These are phyloP conservation scores for Falco columbarius DNA, from an alignment of 2,797 vertebrate species.

Conservation along the genomic window DNA sequence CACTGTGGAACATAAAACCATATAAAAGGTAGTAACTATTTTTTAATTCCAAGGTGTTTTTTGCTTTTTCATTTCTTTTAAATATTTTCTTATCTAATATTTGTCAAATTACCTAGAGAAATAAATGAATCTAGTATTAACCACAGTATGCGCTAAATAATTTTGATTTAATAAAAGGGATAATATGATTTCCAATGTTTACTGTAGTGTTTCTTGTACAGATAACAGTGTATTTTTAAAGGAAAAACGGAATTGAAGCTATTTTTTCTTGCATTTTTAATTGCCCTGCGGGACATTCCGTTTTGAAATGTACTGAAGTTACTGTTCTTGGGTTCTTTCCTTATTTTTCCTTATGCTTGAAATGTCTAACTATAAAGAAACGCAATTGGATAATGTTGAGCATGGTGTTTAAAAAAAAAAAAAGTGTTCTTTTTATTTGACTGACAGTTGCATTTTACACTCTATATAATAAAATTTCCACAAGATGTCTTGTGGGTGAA, in stretches of 20 bases:
- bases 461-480: conserved; percentile 90
- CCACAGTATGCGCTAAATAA: conserved; percentile 84
- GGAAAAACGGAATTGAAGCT: conserved; percentile 83
- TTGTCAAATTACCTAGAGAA: conserved; percentile 87
- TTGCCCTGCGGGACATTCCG: conserved; percentile 84
- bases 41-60: conserved; percentile 86
- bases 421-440: conserved; percentile 88
- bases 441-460: conserved; percentile 89
- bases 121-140: conserved; percentile 96
- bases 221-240: conserved; percentile 96
- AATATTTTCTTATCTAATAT: conserved; percentile 86
- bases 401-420: conserved; percentile 75
- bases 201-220: conserved; percentile 97
- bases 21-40: conserved; percentile 87
- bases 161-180: conserved; percentile 99
- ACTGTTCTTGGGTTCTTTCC: conserved; percentile 62
- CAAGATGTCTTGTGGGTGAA: conserved; percentile 80
- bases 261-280: conserved; percentile 84
- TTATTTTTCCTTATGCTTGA: conserved; percentile 80
- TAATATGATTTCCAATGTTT: conserved; percentile 95
- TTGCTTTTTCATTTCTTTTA: conserved; percentile 86
- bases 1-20: conserved; percentile 86
- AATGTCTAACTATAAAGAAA: conserved; percentile 83
- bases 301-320: conserved; percentile 79
- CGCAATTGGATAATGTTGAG: conserved; percentile 77